A percentile compares a stretch with the other conserved stretches of the same genome.
These are phyloP conservation scores for Gadopsis marmoratus DNA, from an alignment of 2,797 vertebrate species.

Conservation along the genomic window DNA sequence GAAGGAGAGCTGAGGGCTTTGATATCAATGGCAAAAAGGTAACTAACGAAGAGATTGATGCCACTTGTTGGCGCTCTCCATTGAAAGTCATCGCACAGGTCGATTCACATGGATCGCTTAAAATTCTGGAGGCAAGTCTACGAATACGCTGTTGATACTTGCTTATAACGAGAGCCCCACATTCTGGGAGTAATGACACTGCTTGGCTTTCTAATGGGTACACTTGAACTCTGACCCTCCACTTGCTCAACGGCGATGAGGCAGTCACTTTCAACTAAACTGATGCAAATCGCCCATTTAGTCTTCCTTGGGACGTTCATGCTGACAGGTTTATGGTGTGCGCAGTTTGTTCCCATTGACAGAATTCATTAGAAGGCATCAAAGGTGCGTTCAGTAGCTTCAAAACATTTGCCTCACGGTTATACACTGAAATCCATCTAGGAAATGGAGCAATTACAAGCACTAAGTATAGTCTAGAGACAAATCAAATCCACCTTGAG, in stretches of 20 bases:
- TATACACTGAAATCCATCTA: constrained; percentile 24
- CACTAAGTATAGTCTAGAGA: constrained; percentile 29
- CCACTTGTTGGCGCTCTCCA: constrained; percentile 70
- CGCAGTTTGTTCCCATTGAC: constrained; percentile 49
- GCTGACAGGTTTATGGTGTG: constrained; percentile 49
- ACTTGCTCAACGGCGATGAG: constrained; percentile 53
- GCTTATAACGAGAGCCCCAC: constrained; percentile 75
- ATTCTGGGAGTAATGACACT: constrained; percentile 78
- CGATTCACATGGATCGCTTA: constrained; percentile 83
- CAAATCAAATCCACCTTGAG: constrained; percentile 46
- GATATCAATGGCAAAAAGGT: constrained; percentile 80
- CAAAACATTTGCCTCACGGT: constrained; percentile 49
- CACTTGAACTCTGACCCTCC: constrained; percentile 80
- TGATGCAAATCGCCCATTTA: constrained; percentile 64
- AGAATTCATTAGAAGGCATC: constrained; percentile 64
- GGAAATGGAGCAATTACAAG: constrained; percentile 49
- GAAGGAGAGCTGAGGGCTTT: constrained; percentile 72
- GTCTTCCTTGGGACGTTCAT: constrained; percentile 57
- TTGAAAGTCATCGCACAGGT: constrained; percentile 77
- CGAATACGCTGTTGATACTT: constrained; percentile 73
- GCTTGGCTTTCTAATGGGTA: constrained; percentile 83
- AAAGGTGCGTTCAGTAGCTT: constrained; percentile 39
- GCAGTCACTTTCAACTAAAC: constrained; percentile 64
- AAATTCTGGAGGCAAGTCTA: constrained; percentile 78
- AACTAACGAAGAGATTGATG: constrained; percentile 79